phyloP scores from a whole-genome alignment of 1,140 invertebrate genomes.

The Drepana arcuata region DNA sequence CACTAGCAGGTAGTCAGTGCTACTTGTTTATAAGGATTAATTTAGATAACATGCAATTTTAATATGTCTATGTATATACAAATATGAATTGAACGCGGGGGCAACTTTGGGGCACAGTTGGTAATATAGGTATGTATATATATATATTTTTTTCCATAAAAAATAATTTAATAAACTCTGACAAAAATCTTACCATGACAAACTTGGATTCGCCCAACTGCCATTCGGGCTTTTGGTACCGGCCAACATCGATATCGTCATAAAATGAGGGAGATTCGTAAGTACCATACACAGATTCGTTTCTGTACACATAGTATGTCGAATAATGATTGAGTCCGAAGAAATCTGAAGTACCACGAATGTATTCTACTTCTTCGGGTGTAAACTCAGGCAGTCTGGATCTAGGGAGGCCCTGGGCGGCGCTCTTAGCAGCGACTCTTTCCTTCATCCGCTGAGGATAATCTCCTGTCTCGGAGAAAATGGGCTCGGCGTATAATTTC shows the following conservation, averaged over 20 bases:
- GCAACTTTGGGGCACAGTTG: too few species aligned
- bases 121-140: too few species aligned
- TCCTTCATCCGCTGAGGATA: slow-evolving; percentile 73
- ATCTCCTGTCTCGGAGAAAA: slow-evolving; percentile 72
- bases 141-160: too few species aligned
- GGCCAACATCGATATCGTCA: slow-evolving; percentile 22
- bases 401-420: slow-evolving; percentile 46
- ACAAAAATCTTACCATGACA: slow-evolving; percentile 23
- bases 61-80: too few species aligned
- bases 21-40: too few species aligned
- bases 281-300: slow-evolving; percentile 19
- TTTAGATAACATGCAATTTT: too few species aligned
- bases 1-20: too few species aligned
- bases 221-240: slow-evolving; percentile 24
- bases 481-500: slow-evolving; percentile 61
- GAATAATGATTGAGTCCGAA: slow-evolving; percentile 75
- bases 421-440: slow-evolving; percentile 66
- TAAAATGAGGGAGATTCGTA: slow-evolving; percentile 24
- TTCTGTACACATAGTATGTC: slow-evolving; percentile 35
- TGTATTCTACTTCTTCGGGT: slow-evolving; percentile 26
- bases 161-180: too few species aligned
- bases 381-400: slow-evolving; percentile 61
- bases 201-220: slow-evolving; percentile 14
- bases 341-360: slow-evolving; percentile 70
- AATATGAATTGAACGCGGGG: too few species aligned